phyloP scores from a whole-genome alignment of 2,888 invertebrate genomes.

The Dichetophora obliterata region DNA sequence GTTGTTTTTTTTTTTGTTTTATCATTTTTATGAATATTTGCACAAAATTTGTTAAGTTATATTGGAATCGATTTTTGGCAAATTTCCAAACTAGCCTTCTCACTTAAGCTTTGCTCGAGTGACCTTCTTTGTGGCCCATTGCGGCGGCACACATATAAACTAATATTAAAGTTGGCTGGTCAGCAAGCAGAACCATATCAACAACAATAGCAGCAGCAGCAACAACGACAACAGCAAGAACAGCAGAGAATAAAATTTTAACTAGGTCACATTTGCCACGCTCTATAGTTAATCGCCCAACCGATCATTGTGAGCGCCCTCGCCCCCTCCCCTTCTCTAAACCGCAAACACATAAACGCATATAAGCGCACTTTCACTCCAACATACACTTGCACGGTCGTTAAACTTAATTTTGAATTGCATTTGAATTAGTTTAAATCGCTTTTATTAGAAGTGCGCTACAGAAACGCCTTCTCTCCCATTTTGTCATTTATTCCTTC shows the following conservation, averaged over 20 bases:
- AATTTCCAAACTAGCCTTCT: not conserved
- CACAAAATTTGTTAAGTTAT: too few species aligned
- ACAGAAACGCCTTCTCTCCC: conserved; percentile 32
- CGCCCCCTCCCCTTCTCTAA: not conserved
- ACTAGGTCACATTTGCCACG: conserved; percentile 8
- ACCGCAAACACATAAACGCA: too few species aligned
- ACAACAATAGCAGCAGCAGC: not conserved
- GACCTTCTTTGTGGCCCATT: not conserved
- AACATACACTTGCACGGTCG: conserved; percentile 44
- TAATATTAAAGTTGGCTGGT: too few species aligned
- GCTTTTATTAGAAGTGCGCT: conserved; percentile 52
- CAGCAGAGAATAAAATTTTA: not conserved
- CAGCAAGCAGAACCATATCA: not conserved
- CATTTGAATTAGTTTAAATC: conserved; percentile 68
- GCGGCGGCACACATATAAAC: not conserved
- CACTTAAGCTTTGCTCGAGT: not conserved
- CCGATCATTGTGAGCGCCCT: not conserved
- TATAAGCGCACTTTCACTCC: too few species aligned
- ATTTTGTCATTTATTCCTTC: conserved; percentile 6
- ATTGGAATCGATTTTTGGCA: conserved; percentile 11
- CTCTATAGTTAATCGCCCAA: not conserved
- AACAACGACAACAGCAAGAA: not conserved
- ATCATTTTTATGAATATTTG: too few species aligned
- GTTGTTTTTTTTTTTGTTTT: too few species aligned
- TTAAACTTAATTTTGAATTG: conserved; percentile 67